These are phyloP conservation scores for Hermaeophaga mercurialis DNA, from an alignment of 2,888 invertebrate species.

Conservation along the genomic window DNA sequence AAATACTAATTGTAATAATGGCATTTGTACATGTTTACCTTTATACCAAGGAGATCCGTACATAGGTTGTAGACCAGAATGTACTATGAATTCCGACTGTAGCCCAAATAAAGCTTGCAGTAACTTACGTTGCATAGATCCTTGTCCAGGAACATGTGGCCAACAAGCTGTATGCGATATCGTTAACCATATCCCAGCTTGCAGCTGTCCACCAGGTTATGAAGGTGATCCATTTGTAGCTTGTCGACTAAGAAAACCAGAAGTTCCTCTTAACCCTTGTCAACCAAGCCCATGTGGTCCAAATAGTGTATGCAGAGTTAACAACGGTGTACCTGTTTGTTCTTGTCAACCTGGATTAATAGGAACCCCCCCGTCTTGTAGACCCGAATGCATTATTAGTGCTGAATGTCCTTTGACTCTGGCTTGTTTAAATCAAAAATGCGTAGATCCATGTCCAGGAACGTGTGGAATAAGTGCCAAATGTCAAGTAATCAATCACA, in stretches of 20 bases:
- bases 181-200: constrained; percentile 81
- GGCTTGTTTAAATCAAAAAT: constrained; percentile 83
- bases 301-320: constrained; percentile 68
- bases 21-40: constrained; percentile 73
- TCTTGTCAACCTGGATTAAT: constrained; percentile 74
- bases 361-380: constrained; percentile 77
- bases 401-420: constrained; percentile 76
- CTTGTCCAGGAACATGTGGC: constrained; percentile 80
- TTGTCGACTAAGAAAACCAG: constrained; percentile 54
- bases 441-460: constrained; percentile 80
- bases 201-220: constrained; percentile 72
- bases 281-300: constrained; percentile 75
- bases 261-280: constrained; percentile 64
- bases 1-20: constrained; percentile 74
- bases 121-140: constrained; percentile 77
- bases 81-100: constrained; percentile 81
- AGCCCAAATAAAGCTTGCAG: constrained; percentile 75
- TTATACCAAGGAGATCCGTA: constrained; percentile 75
- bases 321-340: constrained; percentile 65
- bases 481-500: constrained; percentile 80
- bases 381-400: constrained; percentile 81
- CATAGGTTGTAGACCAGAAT: constrained; percentile 80
- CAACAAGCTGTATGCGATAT: constrained; percentile 79
- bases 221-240: constrained; percentile 79
- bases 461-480: constrained; percentile 76